Evolutionary conservation across 2,888 invertebrate genomes (phyloP).

Genomic region (Carpatolechia fugitivella): DNA sequence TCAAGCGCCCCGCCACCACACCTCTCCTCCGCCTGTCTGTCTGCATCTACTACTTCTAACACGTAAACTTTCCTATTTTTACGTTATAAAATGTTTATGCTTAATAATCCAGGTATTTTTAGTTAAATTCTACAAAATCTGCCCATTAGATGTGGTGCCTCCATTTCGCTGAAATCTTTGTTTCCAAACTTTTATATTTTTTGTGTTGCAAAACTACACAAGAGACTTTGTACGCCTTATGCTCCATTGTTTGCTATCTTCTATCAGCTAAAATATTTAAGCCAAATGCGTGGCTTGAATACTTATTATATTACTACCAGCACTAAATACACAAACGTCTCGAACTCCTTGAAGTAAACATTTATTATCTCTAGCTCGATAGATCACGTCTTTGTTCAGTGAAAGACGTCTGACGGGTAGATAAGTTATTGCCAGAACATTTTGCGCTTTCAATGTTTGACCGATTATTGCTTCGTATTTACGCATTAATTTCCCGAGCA

Average conservation of each 20-base stretch:
- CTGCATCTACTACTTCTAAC: slow-evolving; percentile 9
- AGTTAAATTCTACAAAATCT: too few relatives aligned
- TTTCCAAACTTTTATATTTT: neutral
- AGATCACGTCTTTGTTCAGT: slow-evolving; percentile 46
- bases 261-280: neutral
- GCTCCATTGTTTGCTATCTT: neutral
- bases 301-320: neutral
- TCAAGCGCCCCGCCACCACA: slow-evolving; percentile 46
- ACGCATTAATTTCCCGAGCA: slow-evolving; percentile 2
- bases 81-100: neutral
- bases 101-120: too few relatives aligned
- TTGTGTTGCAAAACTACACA: neutral
- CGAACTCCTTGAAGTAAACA: slow-evolving; percentile 26
- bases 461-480: slow-evolving; percentile 3
- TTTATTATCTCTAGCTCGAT: slow-evolving; percentile 38
- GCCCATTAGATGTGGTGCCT: too few relatives aligned
- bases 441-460: slow-evolving; percentile 11
- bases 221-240: neutral
- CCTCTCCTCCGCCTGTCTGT: slow-evolving; percentile 35
- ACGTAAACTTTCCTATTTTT: slow-evolving; percentile 3
- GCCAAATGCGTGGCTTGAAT: neutral
- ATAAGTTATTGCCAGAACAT: slow-evolving; percentile 14
- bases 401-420: slow-evolving; percentile 26
- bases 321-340: neutral
- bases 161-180: neutral